Conservation (phyloP, 2,888 invertebrate species). For the Candidula unifasciata region DNA sequence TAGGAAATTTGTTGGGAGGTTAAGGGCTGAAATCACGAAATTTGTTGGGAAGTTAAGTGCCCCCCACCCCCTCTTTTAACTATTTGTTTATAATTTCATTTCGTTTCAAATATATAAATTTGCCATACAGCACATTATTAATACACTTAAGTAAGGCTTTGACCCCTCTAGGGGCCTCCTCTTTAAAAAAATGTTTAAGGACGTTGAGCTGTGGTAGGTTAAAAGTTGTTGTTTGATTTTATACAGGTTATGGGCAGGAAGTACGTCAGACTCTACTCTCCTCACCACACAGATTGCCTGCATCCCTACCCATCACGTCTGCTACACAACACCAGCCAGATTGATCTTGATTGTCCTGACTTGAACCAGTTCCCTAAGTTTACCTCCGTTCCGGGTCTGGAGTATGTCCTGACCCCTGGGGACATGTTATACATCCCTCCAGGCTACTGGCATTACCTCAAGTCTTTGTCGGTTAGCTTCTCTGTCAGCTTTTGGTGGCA, state of each 20-base stretch:
- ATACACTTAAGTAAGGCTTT: too few species aligned
- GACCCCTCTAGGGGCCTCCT: too few species aligned
- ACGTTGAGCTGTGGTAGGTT: too few species aligned
- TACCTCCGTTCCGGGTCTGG: slow-evolving; percentile 78
- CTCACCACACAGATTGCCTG: slow-evolving; percentile 84
- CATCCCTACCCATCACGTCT: slow-evolving; percentile 89
- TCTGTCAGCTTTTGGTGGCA: slow-evolving; percentile 99
- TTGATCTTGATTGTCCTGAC: slow-evolving; percentile 90
- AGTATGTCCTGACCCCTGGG: slow-evolving; percentile 87
- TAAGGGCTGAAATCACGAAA: too few species aligned
- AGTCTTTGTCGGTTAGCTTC: slow-evolving; percentile 91
- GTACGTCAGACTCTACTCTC: slow-evolving; percentile 89
- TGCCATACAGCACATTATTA: too few species aligned
- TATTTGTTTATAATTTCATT: too few species aligned
- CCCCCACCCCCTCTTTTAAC: too few species aligned
- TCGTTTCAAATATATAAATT: too few species aligned
- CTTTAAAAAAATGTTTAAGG: too few species aligned
- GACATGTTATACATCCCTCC: slow-evolving; percentile 96
- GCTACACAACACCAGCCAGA: slow-evolving; percentile 92
- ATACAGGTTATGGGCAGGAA: slow-evolving; percentile 90
- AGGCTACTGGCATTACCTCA: slow-evolving; percentile 98
- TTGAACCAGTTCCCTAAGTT: slow-evolving; percentile 86
- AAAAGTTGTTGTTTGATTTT: neutral
- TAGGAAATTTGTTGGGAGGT: too few species aligned
- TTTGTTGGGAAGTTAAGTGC: too few species aligned